Percentiles rank a stretch among this genome's conserved stretches.
These are phyloP conservation scores for Cygnus atratus DNA, from an alignment of 2,113 vertebrate species.

Conservation along the genomic window DNA sequence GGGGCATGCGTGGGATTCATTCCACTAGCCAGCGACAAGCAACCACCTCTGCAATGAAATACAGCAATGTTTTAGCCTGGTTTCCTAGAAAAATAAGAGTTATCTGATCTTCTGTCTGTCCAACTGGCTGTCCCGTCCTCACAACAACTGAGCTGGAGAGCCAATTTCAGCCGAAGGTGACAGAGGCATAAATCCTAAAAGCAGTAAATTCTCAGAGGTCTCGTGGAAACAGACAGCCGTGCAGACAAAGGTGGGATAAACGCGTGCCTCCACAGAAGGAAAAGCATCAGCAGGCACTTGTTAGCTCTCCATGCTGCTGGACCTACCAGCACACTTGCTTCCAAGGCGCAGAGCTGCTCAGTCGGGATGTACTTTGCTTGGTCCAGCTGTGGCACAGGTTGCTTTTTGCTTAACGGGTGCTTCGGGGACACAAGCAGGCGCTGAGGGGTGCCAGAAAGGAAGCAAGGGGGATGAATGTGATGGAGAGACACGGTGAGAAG, in stretches of 20 bases:
- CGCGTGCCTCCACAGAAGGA: rapidly evolving
- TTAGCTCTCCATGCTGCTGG: neutral
- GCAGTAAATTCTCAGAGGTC: neutral
- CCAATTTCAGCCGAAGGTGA: neutral
- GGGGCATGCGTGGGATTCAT: neutral
- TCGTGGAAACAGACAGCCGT: neutral
- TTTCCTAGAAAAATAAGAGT: neutral
- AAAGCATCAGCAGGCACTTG: neutral
- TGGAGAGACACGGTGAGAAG: neutral
- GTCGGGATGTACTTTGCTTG: rapidly evolving
- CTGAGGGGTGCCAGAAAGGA: neutral
- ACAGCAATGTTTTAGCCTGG: neutral
- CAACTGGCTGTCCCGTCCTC: neutral
- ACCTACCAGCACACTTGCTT: neutral
- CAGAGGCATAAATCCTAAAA: neutral
- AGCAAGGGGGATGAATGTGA: neutral
- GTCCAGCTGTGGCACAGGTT: neutral
- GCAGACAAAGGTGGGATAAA: neutral
- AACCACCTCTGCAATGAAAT: neutral
- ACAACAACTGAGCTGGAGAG: neutral
- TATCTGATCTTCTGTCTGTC: neutral
- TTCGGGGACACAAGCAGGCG: too few species aligned
- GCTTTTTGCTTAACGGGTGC: neutral
- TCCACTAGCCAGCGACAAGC: neutral
- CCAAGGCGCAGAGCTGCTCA: rapidly evolving